Base-by-base conservation (phyloP, 2,113 vertebrate genomes). In the Trichomycterus rosablanca region DNA sequence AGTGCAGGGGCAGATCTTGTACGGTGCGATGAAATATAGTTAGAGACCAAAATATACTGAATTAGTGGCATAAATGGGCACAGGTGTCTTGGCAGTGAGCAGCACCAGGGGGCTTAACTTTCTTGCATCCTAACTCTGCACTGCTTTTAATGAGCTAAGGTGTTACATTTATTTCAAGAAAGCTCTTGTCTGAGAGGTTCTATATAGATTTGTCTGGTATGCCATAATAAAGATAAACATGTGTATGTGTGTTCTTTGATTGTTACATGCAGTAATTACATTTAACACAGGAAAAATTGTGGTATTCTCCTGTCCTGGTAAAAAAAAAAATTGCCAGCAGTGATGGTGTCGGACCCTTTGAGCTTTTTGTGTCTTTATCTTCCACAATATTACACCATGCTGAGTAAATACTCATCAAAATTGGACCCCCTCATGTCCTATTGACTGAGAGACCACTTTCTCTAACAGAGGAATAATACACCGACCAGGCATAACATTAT, bases 111-210 rank as follows among this genome's bases (percentile, higher is more conserved):
- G 80, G 74, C 67, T 68, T 59, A 77, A 65, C 75, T 78, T 76
- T 71, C 67, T 67, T 78, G 45, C 65, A 58, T 78, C 69, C 57
- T 75, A 72, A 57, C 73, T 82, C 72, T 51, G 62, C 46, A 58
- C 81, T 78, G 74, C 70, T 81, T 78, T 81, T 88, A 83, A 87
- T 86, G 83, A 87, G 81, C 79, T 78, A 78, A 76, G 71, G 79
- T 86, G 84, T 86, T 83, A 85, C 72, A 76, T 67, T 70, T 63
- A 61, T 77, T 77, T 73, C 76, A 74, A 72, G 44, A 74, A 76
- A 63, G 48, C 37, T 76, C 68, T 74, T 81, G 80, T 79, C 70
- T 76, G 84, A 81, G 81, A 84, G 68, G 74, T 65, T 76, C 61
- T 60, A 74, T 63, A 35, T 34, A 32, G 32, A 66, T 76, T 81